A percentile compares a stretch with the other conserved stretches of the same genome.
Evolutionary conservation across 2,113 vertebrate species (phyloP).

Genomic region (Sigmodon hispidus): DNA sequence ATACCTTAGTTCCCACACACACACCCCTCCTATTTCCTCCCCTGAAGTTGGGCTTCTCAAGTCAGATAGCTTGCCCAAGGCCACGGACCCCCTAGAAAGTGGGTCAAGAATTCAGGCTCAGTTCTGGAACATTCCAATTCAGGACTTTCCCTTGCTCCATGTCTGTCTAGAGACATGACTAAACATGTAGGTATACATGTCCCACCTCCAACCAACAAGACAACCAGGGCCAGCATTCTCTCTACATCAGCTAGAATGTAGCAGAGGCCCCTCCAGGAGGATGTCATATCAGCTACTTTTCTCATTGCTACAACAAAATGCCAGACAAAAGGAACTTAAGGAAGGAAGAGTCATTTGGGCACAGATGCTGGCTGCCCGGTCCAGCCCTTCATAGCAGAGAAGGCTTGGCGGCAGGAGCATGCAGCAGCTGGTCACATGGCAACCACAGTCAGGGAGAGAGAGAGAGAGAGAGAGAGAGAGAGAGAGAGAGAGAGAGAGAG

Average conservation of each 20-base stretch:
- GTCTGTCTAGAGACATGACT: not conserved
- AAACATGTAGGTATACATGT: fast-evolving
- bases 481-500: too few relatives aligned
- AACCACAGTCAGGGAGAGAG: not conserved
- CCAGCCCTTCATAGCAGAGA: too few relatives aligned
- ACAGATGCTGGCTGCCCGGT: too few relatives aligned
- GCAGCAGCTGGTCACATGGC: not conserved
- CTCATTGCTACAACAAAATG: not conserved
- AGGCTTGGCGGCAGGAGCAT: not conserved
- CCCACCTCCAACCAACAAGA: not conserved
- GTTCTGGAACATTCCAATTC: not conserved
- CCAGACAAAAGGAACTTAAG: not conserved
- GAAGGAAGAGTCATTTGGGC: not conserved
- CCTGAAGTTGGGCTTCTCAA: not conserved
- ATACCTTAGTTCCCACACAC: too few relatives aligned
- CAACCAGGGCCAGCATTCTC: not conserved
- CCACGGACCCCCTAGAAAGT: not conserved
- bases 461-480: too few relatives aligned
- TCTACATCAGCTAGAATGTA: not conserved
- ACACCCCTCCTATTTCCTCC: not conserved
- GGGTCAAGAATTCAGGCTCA: not conserved
- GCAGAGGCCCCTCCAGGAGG: not conserved
- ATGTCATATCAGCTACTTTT: not conserved
- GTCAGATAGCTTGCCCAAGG: too few relatives aligned
- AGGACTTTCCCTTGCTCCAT: not conserved